A percentile compares a stretch with the other conserved stretches of the same genome.
Evolutionary conservation across 2,888 invertebrate genomes (phyloP).

Genomic region (Pollenia angustigena): DNA sequence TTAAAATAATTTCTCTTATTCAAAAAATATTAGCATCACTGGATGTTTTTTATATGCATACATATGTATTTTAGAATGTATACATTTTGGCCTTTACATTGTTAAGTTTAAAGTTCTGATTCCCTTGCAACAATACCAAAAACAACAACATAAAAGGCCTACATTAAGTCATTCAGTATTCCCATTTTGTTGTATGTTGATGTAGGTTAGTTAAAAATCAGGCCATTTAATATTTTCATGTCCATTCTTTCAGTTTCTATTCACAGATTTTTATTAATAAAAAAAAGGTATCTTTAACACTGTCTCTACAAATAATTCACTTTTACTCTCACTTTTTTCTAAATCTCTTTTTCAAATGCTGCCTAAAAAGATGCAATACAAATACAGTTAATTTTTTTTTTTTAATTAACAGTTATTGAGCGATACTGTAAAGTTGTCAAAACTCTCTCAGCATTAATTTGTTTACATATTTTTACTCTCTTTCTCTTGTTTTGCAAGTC

Average conservation of each 20-base stretch:
- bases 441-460: background rate
- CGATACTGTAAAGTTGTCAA: background rate
- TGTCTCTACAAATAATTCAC: background rate
- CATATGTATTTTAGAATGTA: background rate
- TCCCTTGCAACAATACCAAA: background rate
- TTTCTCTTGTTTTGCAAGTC: background rate
- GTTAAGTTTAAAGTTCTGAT: background rate
- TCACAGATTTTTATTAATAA: slow-evolving; percentile 31
- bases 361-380: background rate
- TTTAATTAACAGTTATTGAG: slow-evolving; percentile 30
- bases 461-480: background rate
- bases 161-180: slow-evolving; percentile 59
- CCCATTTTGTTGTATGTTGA: slow-evolving; percentile 78
- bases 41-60: background rate
- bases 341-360: background rate
- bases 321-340: background rate
- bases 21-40: too few relatives aligned
- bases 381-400: background rate
- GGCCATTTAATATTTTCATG: slow-evolving; percentile 56
- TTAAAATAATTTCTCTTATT: too few relatives aligned
- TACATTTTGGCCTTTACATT: background rate
- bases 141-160: slow-evolving; percentile 17
- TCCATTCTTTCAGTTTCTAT: slow-evolving; percentile 4
- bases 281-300: background rate
- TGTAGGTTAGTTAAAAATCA: slow-evolving; percentile 81